Percentiles rank a stretch among this genome's conserved stretches.
Evolutionary conservation across 2,888 invertebrate species (phyloP).

Genomic region (Sphecodes monilicornis): DNA sequence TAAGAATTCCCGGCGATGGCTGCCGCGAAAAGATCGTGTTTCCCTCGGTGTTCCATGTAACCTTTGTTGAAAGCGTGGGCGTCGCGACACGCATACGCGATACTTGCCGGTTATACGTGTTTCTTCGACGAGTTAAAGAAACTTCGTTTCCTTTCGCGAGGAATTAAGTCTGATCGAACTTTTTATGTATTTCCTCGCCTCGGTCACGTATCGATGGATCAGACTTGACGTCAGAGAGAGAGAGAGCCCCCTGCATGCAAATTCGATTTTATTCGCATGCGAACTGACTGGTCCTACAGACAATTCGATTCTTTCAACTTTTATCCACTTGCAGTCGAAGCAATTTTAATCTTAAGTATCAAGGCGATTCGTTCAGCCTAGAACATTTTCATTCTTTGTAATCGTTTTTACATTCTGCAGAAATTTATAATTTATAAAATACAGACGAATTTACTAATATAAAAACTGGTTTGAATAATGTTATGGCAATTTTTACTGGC

Average conservation of each 20-base stretch:
- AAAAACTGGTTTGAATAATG: too few species aligned
- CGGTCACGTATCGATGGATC: conserved; percentile 45
- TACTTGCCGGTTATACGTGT: conserved; percentile 32
- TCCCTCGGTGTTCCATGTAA: conserved; percentile 24
- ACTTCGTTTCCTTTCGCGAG: not conserved
- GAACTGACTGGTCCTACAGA: not conserved
- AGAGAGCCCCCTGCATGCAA: conserved; percentile 27
- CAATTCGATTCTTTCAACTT: too few species aligned
- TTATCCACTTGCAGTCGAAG: too few species aligned
- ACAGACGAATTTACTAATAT: too few species aligned
- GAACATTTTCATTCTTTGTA: too few species aligned
- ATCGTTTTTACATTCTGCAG: too few species aligned
- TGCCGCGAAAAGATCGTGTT: conserved; percentile 28
- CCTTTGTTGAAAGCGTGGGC: conserved; percentile 43
- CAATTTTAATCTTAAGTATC: too few species aligned
- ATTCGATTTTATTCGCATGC: conserved; percentile 26
- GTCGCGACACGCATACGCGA: conserved; percentile 51
- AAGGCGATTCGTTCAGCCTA: too few species aligned
- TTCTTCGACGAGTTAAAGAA: not conserved
- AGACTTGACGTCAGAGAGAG: not conserved
- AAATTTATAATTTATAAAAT: too few species aligned
- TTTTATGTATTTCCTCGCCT: conserved; percentile 12
- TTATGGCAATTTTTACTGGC: too few species aligned
- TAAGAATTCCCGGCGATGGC: not conserved
- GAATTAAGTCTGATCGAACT: conserved; percentile 35